These are phyloP conservation scores for Agrotis ipsilon DNA, from an alignment of 2,888 invertebrate genomes.

Conservation along the genomic window DNA sequence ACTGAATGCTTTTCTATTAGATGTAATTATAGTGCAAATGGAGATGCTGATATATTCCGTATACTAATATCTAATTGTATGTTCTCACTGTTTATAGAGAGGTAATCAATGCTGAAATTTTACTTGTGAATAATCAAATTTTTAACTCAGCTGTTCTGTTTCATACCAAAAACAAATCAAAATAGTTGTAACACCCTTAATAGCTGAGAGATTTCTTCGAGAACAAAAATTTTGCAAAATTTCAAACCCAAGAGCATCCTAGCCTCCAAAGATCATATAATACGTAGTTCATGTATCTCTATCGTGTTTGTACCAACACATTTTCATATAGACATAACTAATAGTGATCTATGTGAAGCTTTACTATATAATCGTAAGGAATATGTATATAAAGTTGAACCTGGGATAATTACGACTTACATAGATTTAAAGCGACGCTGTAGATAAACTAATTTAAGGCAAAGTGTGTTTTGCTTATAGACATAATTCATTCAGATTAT, in stretches of 20 bases:
- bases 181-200: not conserved
- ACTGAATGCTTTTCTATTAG: constrained; percentile 56
- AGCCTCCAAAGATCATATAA: constrained; percentile 44
- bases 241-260: constrained; percentile 12
- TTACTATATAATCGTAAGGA: constrained; percentile 83
- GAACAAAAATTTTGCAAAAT: constrained; percentile 5
- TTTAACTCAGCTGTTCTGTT: not conserved
- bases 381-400: constrained; percentile 86
- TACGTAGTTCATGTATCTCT: constrained; percentile 39
- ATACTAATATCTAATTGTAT: constrained; percentile 12
- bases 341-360: constrained; percentile 85
- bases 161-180: not conserved
- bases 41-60: constrained; percentile 15
- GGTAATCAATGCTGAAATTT: not conserved
- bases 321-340: constrained; percentile 63
- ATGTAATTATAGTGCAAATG: constrained; percentile 44
- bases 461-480: constrained; percentile 68
- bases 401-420: constrained; percentile 91
- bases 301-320: constrained; percentile 52
- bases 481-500: constrained; percentile 56
- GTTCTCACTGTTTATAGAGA: constrained; percentile 26
- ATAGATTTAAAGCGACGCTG: constrained; percentile 81
- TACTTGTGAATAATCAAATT: not conserved
- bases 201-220: not conserved
- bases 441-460: constrained; percentile 68